Evolutionary conservation across 1,140 invertebrate genomes (phyloP), one percentile per base, ranked within the genome.

Genomic region (Lepidostoma basale): DNA sequence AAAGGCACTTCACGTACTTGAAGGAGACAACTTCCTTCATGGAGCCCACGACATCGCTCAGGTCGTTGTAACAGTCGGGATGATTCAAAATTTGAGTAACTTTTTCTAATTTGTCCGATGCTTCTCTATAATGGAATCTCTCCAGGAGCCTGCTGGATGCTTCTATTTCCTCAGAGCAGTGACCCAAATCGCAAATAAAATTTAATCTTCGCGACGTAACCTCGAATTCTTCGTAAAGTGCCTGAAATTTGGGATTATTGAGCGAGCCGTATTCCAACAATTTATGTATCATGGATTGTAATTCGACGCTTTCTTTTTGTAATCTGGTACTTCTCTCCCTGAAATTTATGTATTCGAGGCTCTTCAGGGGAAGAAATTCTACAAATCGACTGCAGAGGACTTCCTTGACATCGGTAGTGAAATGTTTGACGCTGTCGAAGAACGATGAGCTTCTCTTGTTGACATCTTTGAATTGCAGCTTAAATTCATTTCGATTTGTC

Each of bases 321-420:
- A 69, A 33, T 10, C 44, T 45, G 2, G 28, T 58, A 39, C 26
- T 28, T 45, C 67, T 54, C 10, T 63, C 64, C 9, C 10, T 14
- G 26, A 67, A 67, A 5, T 67, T 58, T 9, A 67, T 59, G 23
- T 59, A 67, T n/a, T 67, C 64, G 1, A 67, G 54, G 52, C 64
- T 67, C 14, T 67, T 67, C 3, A 67, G 18, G n/a, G 64, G 64
- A 9, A 67, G 14, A 45, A 47, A 67, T 23, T 67, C 54, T 2
- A 67, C 42, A 23, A 67, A 67, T 59, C 54, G 33, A 39, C 64
- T 67, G 6, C 14, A 39, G 10, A 67, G 52, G 23, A 67, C 39
- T 30, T 67, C 64, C 47, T 67, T 67, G 1, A 67, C 30, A 25
- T 67, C 64, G 8, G 52, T 49, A 9, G 64, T 45, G 36, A 67